Percentiles rank a stretch among this genome's conserved stretches.
Evolutionary conservation across 23 tunicate species (phyloP).

Genomic region (Styela clava): DNA sequence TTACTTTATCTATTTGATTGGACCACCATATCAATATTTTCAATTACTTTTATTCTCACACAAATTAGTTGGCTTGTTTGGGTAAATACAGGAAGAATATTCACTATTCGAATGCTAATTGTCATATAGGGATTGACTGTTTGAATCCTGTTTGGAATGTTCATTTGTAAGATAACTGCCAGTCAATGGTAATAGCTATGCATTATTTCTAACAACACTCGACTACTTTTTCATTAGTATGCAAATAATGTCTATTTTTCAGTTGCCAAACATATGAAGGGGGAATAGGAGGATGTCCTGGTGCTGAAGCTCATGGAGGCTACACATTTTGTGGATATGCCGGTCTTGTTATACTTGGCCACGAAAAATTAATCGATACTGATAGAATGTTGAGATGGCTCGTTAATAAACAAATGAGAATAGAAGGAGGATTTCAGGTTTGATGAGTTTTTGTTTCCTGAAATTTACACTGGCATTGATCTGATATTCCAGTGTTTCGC

Average conservation of each 20-base stretch:
- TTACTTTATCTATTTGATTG: neutral
- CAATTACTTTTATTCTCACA: neutral
- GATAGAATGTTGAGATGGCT: constrained; percentile 76
- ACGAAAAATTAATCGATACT: constrained; percentile 54
- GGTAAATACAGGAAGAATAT: neutral
- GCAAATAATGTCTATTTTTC: neutral
- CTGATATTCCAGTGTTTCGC: neutral
- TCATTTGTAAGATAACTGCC: too few species aligned
- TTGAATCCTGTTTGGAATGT: too few species aligned
- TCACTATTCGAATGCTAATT: too few species aligned
- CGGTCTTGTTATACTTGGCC: constrained; percentile 71
- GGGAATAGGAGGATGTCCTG: constrained; percentile 84
- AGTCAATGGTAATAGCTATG: too few species aligned
- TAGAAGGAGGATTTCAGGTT: constrained; percentile 97
- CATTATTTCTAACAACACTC: too few species aligned
- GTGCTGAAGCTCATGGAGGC: constrained; percentile 96
- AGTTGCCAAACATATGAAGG: constrained; percentile 98
- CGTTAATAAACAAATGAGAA: constrained; percentile 70
- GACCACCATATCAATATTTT: neutral
- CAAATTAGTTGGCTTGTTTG: neutral
- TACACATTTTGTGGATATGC: constrained; percentile 94
- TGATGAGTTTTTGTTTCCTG: too few species aligned
- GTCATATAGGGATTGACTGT: too few species aligned
- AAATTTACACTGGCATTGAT: neutral
- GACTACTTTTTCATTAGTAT: too few species aligned